Evolutionary conservation across 2,888 invertebrate genomes (phyloP), one percentile per base, ranked within the genome.

Genomic region (Ochlodes sylvanus): DNA sequence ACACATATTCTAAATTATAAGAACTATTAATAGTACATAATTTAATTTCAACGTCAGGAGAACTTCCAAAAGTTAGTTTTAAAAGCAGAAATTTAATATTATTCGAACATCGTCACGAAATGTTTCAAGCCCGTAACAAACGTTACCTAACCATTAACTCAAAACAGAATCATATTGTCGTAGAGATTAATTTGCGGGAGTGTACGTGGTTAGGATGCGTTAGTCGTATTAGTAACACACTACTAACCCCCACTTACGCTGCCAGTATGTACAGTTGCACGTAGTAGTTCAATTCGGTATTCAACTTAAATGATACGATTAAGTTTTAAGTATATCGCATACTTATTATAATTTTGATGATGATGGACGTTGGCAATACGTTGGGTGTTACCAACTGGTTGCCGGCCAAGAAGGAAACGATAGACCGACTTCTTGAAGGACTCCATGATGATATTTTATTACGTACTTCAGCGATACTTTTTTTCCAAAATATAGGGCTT

Each of bases 121-220:
- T 55, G n/a, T 34, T 34, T 10, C 54, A 32, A 32, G n/a, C 32
- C 27, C 21, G 12, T 41, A 65, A 55, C 60, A 55, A 21, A 61
- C 57, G 44, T 32, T 56, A 32, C 34, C 55, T 56, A 56, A 67
- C 47, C 38, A 67, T 67, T 44, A 44, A 67, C 55, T 61, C 61
- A 14, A 55, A 67, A 67, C 67, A 56, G 54, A 67, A 62, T 67
- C 61, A 62, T 47, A 67, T 67, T 55, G 55, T 55, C 61, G 44
- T 61, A 56, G 38, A 67, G 44, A 61, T 55, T 62, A 67, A 67
- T 67, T 67, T 62, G 44, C 38, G 55, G 60, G 55, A 62, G 38
- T 55, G 67, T 62, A 38, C 27, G 55, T 56, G 67, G 61, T 56
- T 47, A 38, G 55, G 47, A 38, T 54, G 21, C 19, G 67, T 67